A percentile compares a stretch with the other conserved stretches of the same genome.
Evolutionary conservation across 2,113 vertebrate genomes (phyloP).

Genomic region (Pollimyrus isidori): DNA sequence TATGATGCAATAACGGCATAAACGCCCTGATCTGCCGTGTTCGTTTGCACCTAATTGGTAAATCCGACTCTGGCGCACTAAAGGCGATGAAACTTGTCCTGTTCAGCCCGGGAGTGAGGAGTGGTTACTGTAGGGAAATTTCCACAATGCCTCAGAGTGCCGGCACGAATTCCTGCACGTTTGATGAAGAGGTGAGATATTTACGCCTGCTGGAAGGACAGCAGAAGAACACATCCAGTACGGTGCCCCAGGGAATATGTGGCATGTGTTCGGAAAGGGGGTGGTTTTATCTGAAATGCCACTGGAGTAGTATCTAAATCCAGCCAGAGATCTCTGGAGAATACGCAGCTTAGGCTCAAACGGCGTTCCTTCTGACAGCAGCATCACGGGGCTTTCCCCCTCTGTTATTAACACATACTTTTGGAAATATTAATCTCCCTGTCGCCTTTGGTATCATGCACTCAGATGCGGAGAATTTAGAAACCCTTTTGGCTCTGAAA

Average conservation of each 20-base stretch:
- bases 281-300: conserved; percentile 31
- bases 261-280: conserved; percentile 17
- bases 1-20: background rate
- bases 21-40: background rate
- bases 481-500: background rate
- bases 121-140: background rate
- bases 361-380: background rate
- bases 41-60: background rate
- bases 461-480: background rate
- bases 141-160: conserved; percentile 12
- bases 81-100: background rate
- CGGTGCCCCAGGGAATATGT: background rate
- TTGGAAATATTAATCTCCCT: background rate
- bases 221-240: background rate
- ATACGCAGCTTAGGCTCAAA: conserved; percentile 9
- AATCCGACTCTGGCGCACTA: background rate
- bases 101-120: background rate
- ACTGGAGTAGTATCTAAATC: conserved; percentile 41
- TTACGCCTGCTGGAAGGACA: background rate
- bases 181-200: conserved; percentile 13
- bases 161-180: conserved; percentile 8
- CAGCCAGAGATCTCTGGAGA: conserved; percentile 26
- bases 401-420: background rate
- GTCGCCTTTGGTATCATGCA: background rate
- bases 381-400: background rate